phyloP scores from a whole-genome alignment of 2,797 vertebrate genomes.

The Sebastes baramenuke region DNA sequence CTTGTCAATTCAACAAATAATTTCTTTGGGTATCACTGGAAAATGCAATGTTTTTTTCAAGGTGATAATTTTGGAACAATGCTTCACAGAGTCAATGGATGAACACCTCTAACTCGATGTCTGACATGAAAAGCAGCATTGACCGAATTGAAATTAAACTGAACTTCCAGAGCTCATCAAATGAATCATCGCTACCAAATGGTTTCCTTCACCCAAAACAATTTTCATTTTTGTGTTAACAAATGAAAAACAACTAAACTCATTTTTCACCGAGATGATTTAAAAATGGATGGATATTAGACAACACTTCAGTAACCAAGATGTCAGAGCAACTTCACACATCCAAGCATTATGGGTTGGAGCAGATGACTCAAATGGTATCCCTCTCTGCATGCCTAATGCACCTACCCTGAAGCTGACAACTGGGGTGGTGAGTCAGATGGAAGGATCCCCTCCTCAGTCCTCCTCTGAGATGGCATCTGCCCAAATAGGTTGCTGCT shows the following conservation, averaged over 20 bases:
- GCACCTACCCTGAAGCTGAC: slow-evolving; percentile 97
- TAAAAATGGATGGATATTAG: slow-evolving; percentile 38
- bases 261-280: slow-evolving; percentile 42
- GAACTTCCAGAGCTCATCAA: slow-evolving; percentile 58
- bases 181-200: slow-evolving; percentile 64
- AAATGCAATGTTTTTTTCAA: slow-evolving; percentile 13
- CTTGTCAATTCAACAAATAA: slow-evolving; percentile 19
- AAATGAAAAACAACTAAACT: slow-evolving; percentile 26
- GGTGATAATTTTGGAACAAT: slow-evolving; percentile 63
- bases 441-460: slow-evolving; percentile 93
- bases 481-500: slow-evolving; percentile 93
- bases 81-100: slow-evolving; percentile 81
- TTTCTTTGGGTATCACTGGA: slow-evolving; percentile 4
- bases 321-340: slow-evolving; percentile 67
- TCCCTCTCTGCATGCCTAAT: slow-evolving; percentile 75
- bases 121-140: slow-evolving; percentile 80
- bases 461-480: slow-evolving; percentile 91
- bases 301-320: slow-evolving; percentile 52
- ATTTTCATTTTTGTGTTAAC: slow-evolving; percentile 20
- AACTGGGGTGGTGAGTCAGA: slow-evolving; percentile 93
- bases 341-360: slow-evolving; percentile 73
- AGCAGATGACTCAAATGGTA: slow-evolving; percentile 75
- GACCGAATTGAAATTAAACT: slow-evolving; percentile 60
- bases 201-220: slow-evolving; percentile 46
- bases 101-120: slow-evolving; percentile 68